These are phyloP conservation scores for Vannuccia rotundouncinata DNA, from an alignment of 2,888 invertebrate species.

Conservation along the genomic window DNA sequence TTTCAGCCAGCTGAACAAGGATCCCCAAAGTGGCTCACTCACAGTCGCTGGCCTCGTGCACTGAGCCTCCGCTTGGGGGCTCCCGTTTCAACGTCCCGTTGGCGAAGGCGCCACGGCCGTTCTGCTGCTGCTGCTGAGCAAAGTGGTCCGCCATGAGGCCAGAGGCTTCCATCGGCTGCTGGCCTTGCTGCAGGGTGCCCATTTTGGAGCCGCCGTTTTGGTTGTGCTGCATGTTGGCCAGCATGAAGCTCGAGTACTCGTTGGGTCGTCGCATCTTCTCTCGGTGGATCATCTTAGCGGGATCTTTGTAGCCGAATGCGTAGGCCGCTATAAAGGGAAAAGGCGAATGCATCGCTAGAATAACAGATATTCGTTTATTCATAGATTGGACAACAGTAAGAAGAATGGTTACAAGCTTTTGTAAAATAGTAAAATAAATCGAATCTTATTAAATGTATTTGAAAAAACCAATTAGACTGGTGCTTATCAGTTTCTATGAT, in stretches of 20 bases:
- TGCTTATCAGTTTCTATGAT: too few species aligned
- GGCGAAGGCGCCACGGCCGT: not conserved
- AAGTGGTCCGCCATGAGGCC: not conserved
- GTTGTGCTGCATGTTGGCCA: not conserved
- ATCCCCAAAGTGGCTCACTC: too few species aligned
- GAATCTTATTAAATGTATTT: not conserved
- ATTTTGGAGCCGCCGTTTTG: not conserved
- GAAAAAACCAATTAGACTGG: too few species aligned
- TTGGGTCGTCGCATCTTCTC: not conserved
- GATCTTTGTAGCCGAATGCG: slow-evolving; percentile 27
- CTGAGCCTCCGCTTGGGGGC: slow-evolving; percentile 33
- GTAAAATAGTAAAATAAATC: not conserved
- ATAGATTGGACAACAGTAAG: too few species aligned
- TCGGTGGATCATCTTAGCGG: slow-evolving; percentile 27
- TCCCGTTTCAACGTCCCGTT: slow-evolving; percentile 7
- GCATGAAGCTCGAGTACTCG: slow-evolving; percentile 15
- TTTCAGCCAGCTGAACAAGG: too few species aligned
- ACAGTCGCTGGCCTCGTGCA: slow-evolving; percentile 13
- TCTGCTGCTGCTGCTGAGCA: not conserved
- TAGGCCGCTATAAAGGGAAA: not conserved
- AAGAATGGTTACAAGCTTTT: too few species aligned
- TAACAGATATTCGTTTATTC: too few species aligned
- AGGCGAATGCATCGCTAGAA: too few species aligned
- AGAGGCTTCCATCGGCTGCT: slow-evolving; percentile 18
- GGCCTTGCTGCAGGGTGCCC: slow-evolving; percentile 4